A percentile compares a stretch with the other conserved stretches of the same genome.
Evolutionary conservation across 1,140 invertebrate species (phyloP).

Genomic region (Euura lappo): DNA sequence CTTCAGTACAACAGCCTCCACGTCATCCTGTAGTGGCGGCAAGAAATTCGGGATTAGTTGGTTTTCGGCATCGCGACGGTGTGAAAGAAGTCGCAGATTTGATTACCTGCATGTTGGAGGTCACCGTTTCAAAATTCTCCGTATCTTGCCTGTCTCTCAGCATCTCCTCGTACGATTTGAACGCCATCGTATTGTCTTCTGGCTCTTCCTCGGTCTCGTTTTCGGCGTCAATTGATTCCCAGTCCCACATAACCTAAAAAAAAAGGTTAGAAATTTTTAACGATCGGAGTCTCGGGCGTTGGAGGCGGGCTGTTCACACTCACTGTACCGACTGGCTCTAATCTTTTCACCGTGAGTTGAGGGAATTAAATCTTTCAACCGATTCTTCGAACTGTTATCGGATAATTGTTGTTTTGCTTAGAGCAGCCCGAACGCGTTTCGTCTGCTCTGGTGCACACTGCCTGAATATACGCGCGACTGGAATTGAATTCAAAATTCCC

Average conservation of each 20-base stretch:
- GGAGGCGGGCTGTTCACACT: no score
- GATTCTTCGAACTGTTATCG: no score
- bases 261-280: neutral
- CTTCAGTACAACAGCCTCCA: slow-evolving; percentile 70
- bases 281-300: neutral
- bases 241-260: neutral
- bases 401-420: no score
- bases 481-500: no score
- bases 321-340: no score
- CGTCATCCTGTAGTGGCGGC: slow-evolving; percentile 64
- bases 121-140: slow-evolving; percentile 30
- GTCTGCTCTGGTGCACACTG: no score
- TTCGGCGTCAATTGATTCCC: neutral
- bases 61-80: neutral
- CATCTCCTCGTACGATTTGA: slow-evolving; percentile 15
- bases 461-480: no score
- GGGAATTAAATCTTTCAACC: no score
- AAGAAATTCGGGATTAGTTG: slow-evolving; percentile 22
- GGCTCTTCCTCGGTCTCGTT: neutral
- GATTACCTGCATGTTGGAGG: slow-evolving; percentile 34
- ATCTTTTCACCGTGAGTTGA: no score
- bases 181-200: neutral
- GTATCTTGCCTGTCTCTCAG: slow-evolving; percentile 28
- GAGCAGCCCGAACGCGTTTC: no score
- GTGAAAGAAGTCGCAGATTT: slow-evolving; percentile 22